Evolutionary conservation across 2,113 vertebrate genomes (phyloP).

Genomic region (Rhombomys opimus): DNA sequence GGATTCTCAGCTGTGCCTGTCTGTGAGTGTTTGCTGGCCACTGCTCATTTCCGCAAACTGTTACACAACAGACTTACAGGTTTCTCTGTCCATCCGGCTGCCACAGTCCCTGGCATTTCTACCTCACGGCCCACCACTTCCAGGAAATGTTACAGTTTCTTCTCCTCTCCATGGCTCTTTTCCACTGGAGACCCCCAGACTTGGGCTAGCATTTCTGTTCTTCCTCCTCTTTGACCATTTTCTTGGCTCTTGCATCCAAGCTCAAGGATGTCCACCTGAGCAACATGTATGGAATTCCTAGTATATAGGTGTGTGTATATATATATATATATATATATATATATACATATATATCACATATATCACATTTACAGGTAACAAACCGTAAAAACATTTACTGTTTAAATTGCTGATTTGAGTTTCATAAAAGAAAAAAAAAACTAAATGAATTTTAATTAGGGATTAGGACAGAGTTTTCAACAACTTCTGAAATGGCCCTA

Average conservation of each 20-base stretch:
- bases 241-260: not conserved
- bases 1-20: not conserved
- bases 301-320: not conserved
- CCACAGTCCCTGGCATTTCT: not conserved
- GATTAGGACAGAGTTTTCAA: no score
- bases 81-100: not conserved
- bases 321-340: no score
- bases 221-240: not conserved
- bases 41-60: not conserved
- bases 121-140: not conserved
- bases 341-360: not conserved
- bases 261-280: not conserved
- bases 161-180: not conserved
- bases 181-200: not conserved
- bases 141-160: not conserved
- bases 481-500: not conserved
- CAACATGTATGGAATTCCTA: not conserved
- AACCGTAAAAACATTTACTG: not conserved
- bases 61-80: not conserved
- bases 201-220: not conserved
- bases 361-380: not conserved
- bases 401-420: no score
- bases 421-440: no score
- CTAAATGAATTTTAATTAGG: no score
- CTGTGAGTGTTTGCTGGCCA: not conserved